Conservation (phyloP, 2,113 vertebrate genomes). For the Passer domesticus region DNA sequence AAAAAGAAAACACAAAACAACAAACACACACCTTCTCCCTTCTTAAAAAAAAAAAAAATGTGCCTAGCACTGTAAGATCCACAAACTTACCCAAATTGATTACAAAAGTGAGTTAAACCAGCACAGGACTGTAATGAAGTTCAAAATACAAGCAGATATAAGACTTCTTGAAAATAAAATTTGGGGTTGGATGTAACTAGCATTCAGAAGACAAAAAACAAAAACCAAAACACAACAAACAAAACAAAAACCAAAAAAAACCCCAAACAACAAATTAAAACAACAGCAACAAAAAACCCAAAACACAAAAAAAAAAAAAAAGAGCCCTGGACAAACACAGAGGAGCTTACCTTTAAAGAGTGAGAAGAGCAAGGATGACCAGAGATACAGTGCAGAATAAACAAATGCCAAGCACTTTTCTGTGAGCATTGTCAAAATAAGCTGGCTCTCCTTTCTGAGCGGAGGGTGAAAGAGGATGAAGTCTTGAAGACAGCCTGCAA, state of each 20-base stretch:
- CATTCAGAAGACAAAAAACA: background rate
- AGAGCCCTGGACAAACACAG: background rate
- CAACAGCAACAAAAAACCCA: background rate
- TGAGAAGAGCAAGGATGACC: conserved; percentile 39
- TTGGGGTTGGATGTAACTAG: background rate
- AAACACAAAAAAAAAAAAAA: background rate
- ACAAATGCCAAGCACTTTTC: conserved; percentile 17
- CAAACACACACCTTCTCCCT: background rate
- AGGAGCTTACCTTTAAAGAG: conserved; percentile 40
- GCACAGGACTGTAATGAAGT: background rate
- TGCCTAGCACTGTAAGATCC: background rate
- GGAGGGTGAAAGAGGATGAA: background rate
- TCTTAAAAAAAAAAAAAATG: background rate
- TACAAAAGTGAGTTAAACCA: background rate
- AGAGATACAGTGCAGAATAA: conserved; percentile 38
- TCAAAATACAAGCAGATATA: background rate
- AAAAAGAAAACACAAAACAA: background rate
- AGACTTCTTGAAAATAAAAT: background rate
- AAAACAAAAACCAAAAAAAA: too few species aligned
- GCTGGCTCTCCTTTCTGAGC: background rate
- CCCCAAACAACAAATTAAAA: background rate
- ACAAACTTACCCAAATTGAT: background rate
- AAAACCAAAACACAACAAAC: background rate
- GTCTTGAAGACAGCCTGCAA: background rate
- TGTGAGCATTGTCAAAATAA: conserved; percentile 16